Percentiles rank a stretch among this genome's conserved stretches.
phyloP scores from a whole-genome alignment of 1,140 invertebrate species.

The Aphis craccivora region DNA sequence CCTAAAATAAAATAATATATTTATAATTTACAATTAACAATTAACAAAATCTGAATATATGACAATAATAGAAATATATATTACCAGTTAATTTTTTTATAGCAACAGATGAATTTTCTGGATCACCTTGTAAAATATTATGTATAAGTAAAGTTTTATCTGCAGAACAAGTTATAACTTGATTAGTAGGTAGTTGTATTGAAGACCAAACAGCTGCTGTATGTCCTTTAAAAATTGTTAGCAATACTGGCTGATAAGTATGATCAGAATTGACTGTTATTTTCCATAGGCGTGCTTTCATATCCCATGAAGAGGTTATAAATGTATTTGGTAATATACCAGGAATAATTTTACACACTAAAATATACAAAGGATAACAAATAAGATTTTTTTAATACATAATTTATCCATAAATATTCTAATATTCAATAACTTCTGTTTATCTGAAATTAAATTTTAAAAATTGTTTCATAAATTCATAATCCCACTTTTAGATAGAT shows the following conservation, averaged over 20 bases:
- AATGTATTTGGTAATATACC: conserved; percentile 69
- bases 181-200: conserved; percentile 69
- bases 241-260: conserved; percentile 44
- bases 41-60: neutral
- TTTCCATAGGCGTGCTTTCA: conserved; percentile 71
- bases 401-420: neutral
- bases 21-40: neutral
- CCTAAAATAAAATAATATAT: conserved; percentile 66
- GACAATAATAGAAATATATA: neutral
- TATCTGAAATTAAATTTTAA: neutral
- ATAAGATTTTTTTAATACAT: neutral
- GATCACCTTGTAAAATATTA: conserved; percentile 19
- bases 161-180: conserved; percentile 85
- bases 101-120: conserved; percentile 34
- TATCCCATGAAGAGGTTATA: conserved; percentile 90
- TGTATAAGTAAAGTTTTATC: conserved; percentile 85
- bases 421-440: neutral
- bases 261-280: conserved; percentile 32
- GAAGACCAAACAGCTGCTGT: conserved; percentile 90
- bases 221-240: conserved; percentile 76
- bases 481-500: neutral
- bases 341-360: conserved; percentile 73
- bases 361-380: neutral
- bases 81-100: conserved; percentile 28
- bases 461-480: neutral